phyloP scores from a whole-genome alignment of 2,113 vertebrate species.

The Toxotes chatareus region DNA sequence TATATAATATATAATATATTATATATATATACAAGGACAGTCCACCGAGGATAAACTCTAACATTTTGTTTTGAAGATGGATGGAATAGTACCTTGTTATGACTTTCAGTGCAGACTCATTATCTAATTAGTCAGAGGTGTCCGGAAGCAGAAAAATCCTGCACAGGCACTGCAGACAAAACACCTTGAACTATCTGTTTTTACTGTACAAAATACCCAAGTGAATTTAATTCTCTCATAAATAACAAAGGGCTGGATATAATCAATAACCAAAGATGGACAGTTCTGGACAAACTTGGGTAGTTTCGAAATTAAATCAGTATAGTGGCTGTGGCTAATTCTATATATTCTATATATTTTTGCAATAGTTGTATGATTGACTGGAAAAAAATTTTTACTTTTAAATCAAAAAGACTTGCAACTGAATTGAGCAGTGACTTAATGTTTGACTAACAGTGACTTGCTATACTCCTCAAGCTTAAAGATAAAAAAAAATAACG shows the following conservation, averaged over 20 bases:
- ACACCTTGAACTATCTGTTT: not conserved
- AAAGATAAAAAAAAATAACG: too few species aligned
- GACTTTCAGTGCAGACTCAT: conserved; percentile 29
- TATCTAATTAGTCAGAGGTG: conserved; percentile 39
- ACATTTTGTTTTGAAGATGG: conserved; percentile 20
- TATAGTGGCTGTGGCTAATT: too few species aligned
- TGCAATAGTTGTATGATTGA: too few species aligned
- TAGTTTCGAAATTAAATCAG: too few species aligned
- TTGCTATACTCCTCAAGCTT: too few species aligned
- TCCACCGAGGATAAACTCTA: conserved; percentile 23
- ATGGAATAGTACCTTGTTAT: conserved; percentile 14
- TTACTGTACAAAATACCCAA: not conserved
- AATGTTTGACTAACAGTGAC: too few species aligned
- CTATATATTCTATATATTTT: too few species aligned
- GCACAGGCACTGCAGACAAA: not conserved
- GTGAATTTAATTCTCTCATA: not conserved
- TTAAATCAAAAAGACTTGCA: too few species aligned
- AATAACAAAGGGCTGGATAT: not conserved
- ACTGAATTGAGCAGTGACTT: too few species aligned
- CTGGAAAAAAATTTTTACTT: too few species aligned
- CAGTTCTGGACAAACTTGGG: not conserved
- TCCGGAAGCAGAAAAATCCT: conserved; percentile 2
- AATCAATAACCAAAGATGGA: not conserved
- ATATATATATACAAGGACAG: conserved; percentile 5
- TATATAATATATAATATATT: too few species aligned